Evolutionary conservation across 2,797 vertebrate species (phyloP).

Genomic region (Phyllotis vaccarum): DNA sequence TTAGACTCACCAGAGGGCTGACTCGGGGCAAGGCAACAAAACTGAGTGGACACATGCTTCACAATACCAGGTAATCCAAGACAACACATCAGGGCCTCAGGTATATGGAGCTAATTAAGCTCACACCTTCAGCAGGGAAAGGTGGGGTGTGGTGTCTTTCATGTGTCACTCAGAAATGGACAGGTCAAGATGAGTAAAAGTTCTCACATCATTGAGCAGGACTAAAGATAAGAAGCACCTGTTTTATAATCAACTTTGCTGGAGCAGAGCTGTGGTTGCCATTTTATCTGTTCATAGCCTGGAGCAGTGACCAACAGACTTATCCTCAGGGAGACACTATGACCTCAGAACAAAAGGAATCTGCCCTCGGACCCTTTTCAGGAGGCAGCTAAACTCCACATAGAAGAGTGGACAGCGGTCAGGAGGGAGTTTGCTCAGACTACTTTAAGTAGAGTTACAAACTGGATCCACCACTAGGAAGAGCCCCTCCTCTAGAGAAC

Average conservation of each 20-base stretch:
- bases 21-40: not conserved
- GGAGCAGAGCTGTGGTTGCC: accelerated
- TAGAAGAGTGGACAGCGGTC: accelerated
- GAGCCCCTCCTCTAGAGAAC: not conserved
- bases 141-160: not conserved
- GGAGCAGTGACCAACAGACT: too few relatives aligned
- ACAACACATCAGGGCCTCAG: not conserved
- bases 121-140: accelerated
- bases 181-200: accelerated
- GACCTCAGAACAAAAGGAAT: not conserved
- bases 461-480: accelerated
- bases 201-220: not conserved
- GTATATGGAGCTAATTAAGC: not conserved
- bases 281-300: not conserved
- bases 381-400: accelerated
- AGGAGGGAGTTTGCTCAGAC: accelerated
- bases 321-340: not conserved
- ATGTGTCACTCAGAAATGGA: too few relatives aligned
- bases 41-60: accelerated
- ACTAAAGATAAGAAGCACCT: too few relatives aligned
- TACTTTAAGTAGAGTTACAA: accelerated
- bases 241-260: not conserved
- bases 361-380: accelerated
- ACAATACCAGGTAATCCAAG: not conserved
- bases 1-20: not conserved